Conservation (phyloP, 2,113 vertebrate genomes). For the Python bivittatus region DNA sequence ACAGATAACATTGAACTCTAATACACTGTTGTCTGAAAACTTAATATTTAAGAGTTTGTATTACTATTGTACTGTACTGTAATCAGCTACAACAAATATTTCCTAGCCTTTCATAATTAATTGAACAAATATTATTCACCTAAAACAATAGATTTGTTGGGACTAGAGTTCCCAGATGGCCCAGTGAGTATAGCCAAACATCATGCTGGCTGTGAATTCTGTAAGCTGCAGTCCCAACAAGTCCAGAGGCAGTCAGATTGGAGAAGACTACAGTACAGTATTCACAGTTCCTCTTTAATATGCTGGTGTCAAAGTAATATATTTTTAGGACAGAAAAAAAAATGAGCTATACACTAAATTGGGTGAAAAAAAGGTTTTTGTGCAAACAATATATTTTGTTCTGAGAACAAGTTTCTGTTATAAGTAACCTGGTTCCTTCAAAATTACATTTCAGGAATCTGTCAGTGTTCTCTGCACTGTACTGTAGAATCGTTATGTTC, state of each 20-base stretch:
- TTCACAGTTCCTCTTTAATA: not conserved
- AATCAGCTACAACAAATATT: constrained; percentile 11
- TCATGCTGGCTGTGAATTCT: not conserved
- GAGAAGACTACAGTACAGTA: not conserved
- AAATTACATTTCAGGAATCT: not conserved
- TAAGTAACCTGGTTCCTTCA: not conserved
- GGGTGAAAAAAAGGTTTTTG: not conserved
- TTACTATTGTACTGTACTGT: constrained; percentile 35
- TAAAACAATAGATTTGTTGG: not conserved
- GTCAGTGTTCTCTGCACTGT: not conserved
- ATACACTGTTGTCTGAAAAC: constrained; percentile 51
- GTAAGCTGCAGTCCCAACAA: not conserved
- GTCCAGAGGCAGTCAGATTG: not conserved
- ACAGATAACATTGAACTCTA: constrained; percentile 40
- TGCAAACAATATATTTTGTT: not conserved
- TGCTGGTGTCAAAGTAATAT: not conserved
- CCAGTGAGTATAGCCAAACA: not conserved
- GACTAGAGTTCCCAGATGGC: not conserved
- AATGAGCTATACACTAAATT: not conserved
- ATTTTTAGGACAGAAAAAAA: not conserved
- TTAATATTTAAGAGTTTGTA: constrained; percentile 41
- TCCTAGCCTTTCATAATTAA: constrained; percentile 1
- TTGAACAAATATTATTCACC: not conserved
- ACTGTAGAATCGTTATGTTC: not conserved
- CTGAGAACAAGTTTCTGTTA: accelerated